Evolutionary conservation across 2,888 invertebrate species (phyloP).

Genomic region (Colostygia pectinataria): DNA sequence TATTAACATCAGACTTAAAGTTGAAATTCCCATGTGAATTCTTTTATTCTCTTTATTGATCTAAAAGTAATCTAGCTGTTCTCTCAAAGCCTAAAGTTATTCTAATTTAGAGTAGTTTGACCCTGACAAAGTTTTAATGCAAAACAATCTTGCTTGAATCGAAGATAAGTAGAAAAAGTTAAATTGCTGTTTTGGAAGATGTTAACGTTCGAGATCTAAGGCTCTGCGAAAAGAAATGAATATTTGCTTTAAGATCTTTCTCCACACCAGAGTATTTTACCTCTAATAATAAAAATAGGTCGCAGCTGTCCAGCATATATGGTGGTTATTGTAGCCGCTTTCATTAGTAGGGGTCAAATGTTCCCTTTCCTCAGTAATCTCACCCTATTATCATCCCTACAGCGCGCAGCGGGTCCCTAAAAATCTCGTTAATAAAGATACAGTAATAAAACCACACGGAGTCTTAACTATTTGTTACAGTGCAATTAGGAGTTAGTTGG

Average conservation of each 20-base stretch:
- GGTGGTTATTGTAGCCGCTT: no score
- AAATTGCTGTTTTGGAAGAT: conserved; percentile 9
- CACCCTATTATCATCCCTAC: conserved; percentile 12
- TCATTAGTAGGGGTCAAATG: conserved; percentile 11
- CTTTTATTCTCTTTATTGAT: no score
- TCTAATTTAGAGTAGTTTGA: not conserved
- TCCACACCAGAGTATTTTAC: not conserved
- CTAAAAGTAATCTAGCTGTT: not conserved
- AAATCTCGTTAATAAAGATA: conserved; percentile 18
- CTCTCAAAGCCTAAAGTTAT: not conserved
- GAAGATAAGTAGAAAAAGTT: conserved; percentile 6
- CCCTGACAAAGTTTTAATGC: conserved; percentile 2
- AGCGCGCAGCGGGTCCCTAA: conserved; percentile 2
- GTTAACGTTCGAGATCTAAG: not conserved
- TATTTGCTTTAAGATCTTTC: no score
- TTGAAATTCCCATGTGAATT: no score
- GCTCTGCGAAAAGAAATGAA: no score
- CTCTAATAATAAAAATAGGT: not conserved
- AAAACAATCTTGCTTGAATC: conserved; percentile 6
- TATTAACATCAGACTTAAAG: no score
- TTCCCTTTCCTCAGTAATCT: conserved; percentile 2
- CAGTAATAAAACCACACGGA: conserved; percentile 12
- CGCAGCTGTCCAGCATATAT: no score
- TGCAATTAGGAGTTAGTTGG: not conserved
- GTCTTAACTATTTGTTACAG: conserved; percentile 8